Evolutionary conservation across 1,140 invertebrate species (phyloP).

Genomic region (Neodiprion pinetum): DNA sequence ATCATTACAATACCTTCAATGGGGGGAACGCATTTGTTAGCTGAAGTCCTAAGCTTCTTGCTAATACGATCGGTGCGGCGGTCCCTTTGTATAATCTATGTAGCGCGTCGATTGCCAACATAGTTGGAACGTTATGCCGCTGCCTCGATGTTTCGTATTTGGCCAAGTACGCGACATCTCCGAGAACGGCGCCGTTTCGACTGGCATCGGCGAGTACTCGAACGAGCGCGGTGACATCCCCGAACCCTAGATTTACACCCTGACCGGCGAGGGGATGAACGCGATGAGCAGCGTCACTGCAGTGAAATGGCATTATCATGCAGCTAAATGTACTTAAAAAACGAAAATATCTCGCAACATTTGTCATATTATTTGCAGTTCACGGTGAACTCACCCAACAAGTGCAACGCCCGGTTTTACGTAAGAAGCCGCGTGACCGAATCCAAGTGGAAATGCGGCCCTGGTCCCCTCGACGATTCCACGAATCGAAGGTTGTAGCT

Average conservation of each 20-base stretch:
- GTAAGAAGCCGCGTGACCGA: conserved; percentile 89
- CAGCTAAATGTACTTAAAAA: conserved; percentile 8
- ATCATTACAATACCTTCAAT: conserved; percentile 71
- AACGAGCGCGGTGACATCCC: conserved; percentile 82
- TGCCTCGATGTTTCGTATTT: conserved; percentile 88
- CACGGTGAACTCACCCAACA: conserved; percentile 74
- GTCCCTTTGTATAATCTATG: conserved; percentile 84
- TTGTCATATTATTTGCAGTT: background rate
- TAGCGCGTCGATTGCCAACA: conserved; percentile 86
- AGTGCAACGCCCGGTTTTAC: conserved; percentile 77
- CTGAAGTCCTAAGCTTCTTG: conserved; percentile 86
- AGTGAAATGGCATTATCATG: conserved; percentile 29
- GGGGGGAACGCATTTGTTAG: conserved; percentile 79
- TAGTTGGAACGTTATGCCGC: conserved; percentile 85
- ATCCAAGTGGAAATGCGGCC: conserved; percentile 90
- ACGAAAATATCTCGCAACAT: conserved; percentile 6
- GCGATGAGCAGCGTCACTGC: conserved; percentile 93
- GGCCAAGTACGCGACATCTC: conserved; percentile 71
- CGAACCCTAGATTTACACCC: conserved; percentile 97
- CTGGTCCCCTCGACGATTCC: conserved; percentile 70
- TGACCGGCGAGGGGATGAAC: conserved; percentile 97
- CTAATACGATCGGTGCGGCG: conserved; percentile 79
- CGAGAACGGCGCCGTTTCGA: conserved; percentile 72
- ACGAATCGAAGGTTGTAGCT: conserved; percentile 82
- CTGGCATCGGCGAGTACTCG: conserved; percentile 73